phyloP scores from a whole-genome alignment of 2,888 invertebrate genomes.

The Chloroclystis v-ata region DNA sequence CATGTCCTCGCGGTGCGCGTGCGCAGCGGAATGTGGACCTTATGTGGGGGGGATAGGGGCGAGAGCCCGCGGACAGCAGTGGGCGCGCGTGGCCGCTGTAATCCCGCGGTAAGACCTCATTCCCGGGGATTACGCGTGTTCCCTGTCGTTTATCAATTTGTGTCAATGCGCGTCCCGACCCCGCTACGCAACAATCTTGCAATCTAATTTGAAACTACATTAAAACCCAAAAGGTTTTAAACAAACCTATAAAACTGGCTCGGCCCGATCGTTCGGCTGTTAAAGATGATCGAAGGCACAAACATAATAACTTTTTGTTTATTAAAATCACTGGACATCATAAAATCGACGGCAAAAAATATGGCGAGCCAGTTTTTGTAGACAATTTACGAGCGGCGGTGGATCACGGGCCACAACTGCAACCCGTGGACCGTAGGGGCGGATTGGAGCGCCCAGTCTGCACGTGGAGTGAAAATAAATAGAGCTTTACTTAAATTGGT shows the following conservation, averaged over 20 bases:
- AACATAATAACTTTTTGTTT: slow-evolving; percentile 25
- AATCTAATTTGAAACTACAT: slow-evolving; percentile 19
- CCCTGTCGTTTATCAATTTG: slow-evolving; percentile 67
- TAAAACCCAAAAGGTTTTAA: slow-evolving; percentile 19
- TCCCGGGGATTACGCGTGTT: slow-evolving; percentile 60
- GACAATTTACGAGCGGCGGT: slow-evolving; percentile 17
- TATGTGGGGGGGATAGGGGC: slow-evolving; percentile 9
- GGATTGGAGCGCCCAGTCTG: too few relatives aligned
- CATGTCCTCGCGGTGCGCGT: slow-evolving; percentile 30
- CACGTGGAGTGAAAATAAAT: too few relatives aligned
- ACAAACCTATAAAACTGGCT: slow-evolving; percentile 18
- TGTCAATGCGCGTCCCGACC: slow-evolving; percentile 23
- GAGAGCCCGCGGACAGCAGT: not conserved
- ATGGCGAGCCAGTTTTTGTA: slow-evolving; percentile 25
- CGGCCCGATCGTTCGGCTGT: slow-evolving; percentile 13
- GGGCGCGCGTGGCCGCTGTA: slow-evolving; percentile 37
- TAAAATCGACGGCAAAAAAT: slow-evolving; percentile 26
- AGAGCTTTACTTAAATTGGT: not conserved
- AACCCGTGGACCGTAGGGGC: too few relatives aligned
- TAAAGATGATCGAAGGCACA: slow-evolving; percentile 22
- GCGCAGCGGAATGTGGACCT: slow-evolving; percentile 18
- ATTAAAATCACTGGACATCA: slow-evolving; percentile 26
- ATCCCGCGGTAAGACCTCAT: slow-evolving; percentile 59
- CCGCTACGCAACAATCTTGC: slow-evolving; percentile 18
- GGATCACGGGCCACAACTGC: not conserved